A percentile compares a stretch with the other conserved stretches of the same genome.
phyloP scores from a whole-genome alignment of 2,888 invertebrate species.

The Epistrophella euchroma region DNA sequence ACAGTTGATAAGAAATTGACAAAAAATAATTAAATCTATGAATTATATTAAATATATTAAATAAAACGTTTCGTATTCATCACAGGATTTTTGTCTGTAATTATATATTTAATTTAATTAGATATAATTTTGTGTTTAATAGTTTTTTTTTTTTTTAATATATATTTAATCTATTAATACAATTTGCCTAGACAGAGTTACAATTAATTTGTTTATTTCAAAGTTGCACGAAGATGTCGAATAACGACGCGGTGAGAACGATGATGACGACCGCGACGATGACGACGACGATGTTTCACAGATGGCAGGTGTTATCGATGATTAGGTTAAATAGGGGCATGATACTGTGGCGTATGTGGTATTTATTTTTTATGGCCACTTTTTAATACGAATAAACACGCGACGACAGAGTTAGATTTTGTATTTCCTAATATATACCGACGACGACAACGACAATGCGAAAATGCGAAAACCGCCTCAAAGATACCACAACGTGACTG shows the following conservation, averaged over 20 bases:
- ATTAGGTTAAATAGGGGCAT: constrained; percentile 55
- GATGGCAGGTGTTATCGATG: constrained; percentile 57
- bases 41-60: constrained; percentile 1
- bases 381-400: constrained; percentile 57
- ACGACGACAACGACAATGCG: constrained; percentile 6
- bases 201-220: constrained; percentile 40
- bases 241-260: not conserved
- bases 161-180: constrained; percentile 56
- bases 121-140: constrained; percentile 17
- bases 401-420: constrained; percentile 42
- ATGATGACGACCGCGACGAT: not conserved
- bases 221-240: constrained; percentile 2
- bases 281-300: not conserved
- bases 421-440: constrained; percentile 6
- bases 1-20: constrained; percentile 40
- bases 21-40: constrained; percentile 20
- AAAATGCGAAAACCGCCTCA: constrained; percentile 13
- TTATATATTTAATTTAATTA: not conserved
- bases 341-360: constrained; percentile 66
- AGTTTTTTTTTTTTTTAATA: constrained; percentile 30
- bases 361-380: constrained; percentile 35
- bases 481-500: constrained; percentile 36
- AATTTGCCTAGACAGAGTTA: constrained; percentile 58
- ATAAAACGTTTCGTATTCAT: constrained; percentile 44
- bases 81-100: constrained; percentile 53